Conservation (phyloP, 2,888 invertebrate genomes). For the Shargacucullia verbasci region DNA sequence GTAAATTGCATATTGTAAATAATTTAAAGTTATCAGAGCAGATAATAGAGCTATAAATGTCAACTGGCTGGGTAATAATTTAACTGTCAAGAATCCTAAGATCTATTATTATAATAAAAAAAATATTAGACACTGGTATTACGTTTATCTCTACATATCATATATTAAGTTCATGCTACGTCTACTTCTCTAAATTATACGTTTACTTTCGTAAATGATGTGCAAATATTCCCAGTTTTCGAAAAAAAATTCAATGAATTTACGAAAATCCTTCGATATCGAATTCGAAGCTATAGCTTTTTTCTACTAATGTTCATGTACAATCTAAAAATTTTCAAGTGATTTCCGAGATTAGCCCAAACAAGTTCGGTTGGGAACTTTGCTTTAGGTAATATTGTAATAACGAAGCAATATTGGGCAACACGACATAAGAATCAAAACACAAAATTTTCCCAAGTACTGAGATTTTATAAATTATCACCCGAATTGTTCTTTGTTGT, state of each 20-base stretch:
- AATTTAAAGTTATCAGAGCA: not conserved
- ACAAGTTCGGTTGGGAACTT: slow-evolving; percentile 13
- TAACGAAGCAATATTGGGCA: slow-evolving; percentile 47
- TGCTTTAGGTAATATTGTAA: slow-evolving; percentile 12
- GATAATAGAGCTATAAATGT: not conserved
- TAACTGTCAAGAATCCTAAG: slow-evolving; percentile 3
- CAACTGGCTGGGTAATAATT: slow-evolving; percentile 1
- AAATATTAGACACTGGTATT: not conserved
- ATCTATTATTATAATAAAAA: not conserved
- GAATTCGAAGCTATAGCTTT: too few relatives aligned
- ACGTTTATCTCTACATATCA: not conserved
- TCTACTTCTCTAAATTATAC: not conserved
- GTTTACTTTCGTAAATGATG: too few relatives aligned
- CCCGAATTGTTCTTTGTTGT: slow-evolving; percentile 49
- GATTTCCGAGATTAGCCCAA: slow-evolving; percentile 20
- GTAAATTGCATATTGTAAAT: not conserved
- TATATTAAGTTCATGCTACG: not conserved
- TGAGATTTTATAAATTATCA: slow-evolving; percentile 48
- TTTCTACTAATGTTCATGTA: too few relatives aligned
- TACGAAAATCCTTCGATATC: too few relatives aligned
- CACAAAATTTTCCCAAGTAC: slow-evolving; percentile 49
- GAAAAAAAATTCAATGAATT: too few relatives aligned
- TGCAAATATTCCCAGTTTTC: too few relatives aligned
- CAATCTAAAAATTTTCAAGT: slow-evolving; percentile 20
- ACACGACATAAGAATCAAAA: slow-evolving; percentile 37